Percentiles rank a stretch among this genome's conserved stretches.
phyloP scores from a whole-genome alignment of 2,888 invertebrate species.

The Cryptus viduatorius region DNA sequence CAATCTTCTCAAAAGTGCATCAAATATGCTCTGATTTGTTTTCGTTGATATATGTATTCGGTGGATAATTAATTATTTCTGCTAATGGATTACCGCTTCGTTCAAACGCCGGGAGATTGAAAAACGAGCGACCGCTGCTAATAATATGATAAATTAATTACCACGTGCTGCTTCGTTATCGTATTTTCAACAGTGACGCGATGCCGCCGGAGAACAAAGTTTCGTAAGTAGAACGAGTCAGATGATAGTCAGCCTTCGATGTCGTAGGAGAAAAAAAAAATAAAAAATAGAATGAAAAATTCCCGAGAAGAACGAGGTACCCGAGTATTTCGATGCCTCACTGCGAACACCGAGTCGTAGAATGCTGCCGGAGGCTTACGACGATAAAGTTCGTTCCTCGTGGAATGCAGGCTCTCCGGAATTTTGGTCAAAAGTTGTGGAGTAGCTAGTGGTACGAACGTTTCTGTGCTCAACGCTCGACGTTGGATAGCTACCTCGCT shows the following conservation, averaged over 20 bases:
- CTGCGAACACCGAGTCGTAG: slow-evolving; percentile 8
- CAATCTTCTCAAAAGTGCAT: too few relatives aligned
- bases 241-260: slow-evolving; percentile 46
- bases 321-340: slow-evolving; percentile 6
- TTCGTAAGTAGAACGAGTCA: slow-evolving; percentile 39
- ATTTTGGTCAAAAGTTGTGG: slow-evolving; percentile 49
- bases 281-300: slow-evolving; percentile 14
- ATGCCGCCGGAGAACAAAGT: background rate
- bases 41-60: too few relatives aligned
- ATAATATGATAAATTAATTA: background rate
- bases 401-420: slow-evolving; percentile 46
- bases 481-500: slow-evolving; percentile 25
- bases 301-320: background rate
- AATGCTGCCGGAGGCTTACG: background rate
- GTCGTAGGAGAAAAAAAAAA: background rate
- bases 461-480: slow-evolving; percentile 5
- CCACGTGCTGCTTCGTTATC: background rate
- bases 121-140: too few relatives aligned
- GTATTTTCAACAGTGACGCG: background rate
- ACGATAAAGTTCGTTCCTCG: slow-evolving; percentile 51
- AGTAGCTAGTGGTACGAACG: background rate
- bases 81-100: too few relatives aligned
- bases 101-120: too few relatives aligned
- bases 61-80: too few relatives aligned
- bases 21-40: too few relatives aligned